phyloP scores from a whole-genome alignment of 2,797 vertebrate species.

The Mus minutoides region DNA sequence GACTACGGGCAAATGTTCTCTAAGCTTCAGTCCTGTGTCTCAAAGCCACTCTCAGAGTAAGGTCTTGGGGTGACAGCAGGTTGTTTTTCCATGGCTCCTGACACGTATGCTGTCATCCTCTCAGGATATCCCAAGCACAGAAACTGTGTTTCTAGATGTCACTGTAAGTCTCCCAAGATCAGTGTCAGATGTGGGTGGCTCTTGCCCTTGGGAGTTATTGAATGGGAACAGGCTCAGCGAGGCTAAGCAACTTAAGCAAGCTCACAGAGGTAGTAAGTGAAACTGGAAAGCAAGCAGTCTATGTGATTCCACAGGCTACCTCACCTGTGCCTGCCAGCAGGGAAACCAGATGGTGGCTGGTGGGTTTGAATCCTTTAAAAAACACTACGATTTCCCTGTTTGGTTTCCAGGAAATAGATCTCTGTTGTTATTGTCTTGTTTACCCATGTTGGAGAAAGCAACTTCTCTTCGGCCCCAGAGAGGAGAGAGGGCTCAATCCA shows the following conservation, averaged over 20 bases:
- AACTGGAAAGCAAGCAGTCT: not conserved
- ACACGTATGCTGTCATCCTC: not conserved
- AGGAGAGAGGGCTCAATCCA: not conserved
- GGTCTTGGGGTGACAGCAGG: not conserved
- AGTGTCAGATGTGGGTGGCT: not conserved
- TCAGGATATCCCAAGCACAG: accelerated
- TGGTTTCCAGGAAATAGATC: conserved; percentile 70
- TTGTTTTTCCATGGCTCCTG: not conserved
- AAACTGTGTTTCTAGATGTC: not conserved
- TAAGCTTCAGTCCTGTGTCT: not conserved
- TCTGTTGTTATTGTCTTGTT: conserved; percentile 57
- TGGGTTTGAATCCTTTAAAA: conserved; percentile 10
- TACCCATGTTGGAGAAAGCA: conserved; percentile 40
- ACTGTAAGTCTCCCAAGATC: not conserved
- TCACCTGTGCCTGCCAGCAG: not conserved
- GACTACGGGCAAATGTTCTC: not conserved
- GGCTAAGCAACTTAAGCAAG: not conserved
- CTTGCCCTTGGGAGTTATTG: not conserved
- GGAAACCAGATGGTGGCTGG: conserved; percentile 37
- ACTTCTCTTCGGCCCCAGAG: not conserved
- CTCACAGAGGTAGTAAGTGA: conserved; percentile 20
- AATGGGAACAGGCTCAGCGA: not conserved
- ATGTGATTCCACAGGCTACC: not conserved
- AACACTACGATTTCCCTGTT: conserved; percentile 39
- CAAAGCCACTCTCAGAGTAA: not conserved